Evolutionary conservation across 2,888 invertebrate species (phyloP), one percentile per base, ranked within the genome.

Genomic region (Barypeithes pellucidus): DNA sequence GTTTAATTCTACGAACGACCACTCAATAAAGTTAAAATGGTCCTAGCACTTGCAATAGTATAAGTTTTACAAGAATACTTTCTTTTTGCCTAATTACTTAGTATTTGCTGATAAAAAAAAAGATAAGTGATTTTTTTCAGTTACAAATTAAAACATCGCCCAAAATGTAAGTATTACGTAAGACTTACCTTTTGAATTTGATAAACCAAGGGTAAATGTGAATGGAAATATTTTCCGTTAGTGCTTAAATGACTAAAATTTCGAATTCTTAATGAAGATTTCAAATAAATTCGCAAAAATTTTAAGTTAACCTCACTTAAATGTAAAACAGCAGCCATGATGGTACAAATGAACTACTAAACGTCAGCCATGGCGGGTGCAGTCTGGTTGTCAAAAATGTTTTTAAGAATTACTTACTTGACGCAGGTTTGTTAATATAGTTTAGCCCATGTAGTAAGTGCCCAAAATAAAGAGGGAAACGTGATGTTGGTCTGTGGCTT

Each of bases 281-380:
- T 80, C 77, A 80, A 66, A 75, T 79, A 60, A 54, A 73, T 61
- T 74, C 79, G 78, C 73, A 81, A 67, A 41, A 80, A 73, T 78
- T 79, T 81, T 67, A 77, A 72, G 67, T 81, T 80, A 75, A 79
- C 71, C 77, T 79, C 78, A 77, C 76, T 80, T 79, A 81, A 80
- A 78, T 79, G 76, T 78, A 81, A 71, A 72, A 80, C 76, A 66
- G 76, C 59, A 75, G 80, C 80, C 82, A 82, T 81, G 66, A 41
- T 69, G 73, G 50, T 50, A 61, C 73, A 73, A 69, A 63, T 72
- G 72, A 77, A 76, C 76, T 77, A 76, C 72, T 39, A 29, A 16
- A 47, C 16, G 54, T 57, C 54, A 57, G 16, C 16, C n/a, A n/a
- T n/a, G n/a, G n/a, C n/a, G n/a, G n/a, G n/a, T n/a, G n/a, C n/a